These are phyloP conservation scores for Calypte anna DNA, from an alignment of 2,113 vertebrate species.

Conservation along the genomic window DNA sequence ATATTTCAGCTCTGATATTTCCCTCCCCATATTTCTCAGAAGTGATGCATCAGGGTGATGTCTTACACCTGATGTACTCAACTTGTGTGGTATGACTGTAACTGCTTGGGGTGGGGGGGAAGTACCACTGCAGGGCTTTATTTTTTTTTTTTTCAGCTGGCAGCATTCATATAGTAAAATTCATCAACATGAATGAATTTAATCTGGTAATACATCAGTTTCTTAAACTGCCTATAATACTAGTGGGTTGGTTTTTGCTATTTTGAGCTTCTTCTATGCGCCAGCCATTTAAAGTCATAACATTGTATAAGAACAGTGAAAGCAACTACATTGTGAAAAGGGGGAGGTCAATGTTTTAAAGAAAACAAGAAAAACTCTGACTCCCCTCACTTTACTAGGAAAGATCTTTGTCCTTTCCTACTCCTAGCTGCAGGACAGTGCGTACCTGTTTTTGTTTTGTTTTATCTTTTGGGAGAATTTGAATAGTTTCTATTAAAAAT, in stretches of 20 bases:
- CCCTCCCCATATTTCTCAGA: conserved; percentile 82
- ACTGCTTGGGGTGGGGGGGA: background rate
- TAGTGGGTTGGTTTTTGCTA: background rate
- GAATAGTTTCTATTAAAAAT: conserved; percentile 72
- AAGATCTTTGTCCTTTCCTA: conserved; percentile 25
- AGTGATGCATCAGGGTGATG: conserved; percentile 78
- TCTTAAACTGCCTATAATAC: background rate
- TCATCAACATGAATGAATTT: background rate
- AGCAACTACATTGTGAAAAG: background rate
- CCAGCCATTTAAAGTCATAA: background rate
- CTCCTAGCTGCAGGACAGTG: background rate
- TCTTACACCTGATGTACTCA: conserved; percentile 81
- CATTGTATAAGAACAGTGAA: background rate
- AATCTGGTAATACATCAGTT: background rate
- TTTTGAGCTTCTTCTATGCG: background rate
- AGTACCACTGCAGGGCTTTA: conserved; percentile 3
- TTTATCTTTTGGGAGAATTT: conserved; percentile 55
- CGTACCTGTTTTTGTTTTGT: conserved; percentile 60
- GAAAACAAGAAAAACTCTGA: background rate
- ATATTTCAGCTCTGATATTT: conserved; percentile 80
- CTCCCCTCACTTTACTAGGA: background rate
- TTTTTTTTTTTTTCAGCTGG: conserved; percentile 25
- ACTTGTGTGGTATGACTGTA: conserved; percentile 81
- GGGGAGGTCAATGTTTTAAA: background rate
- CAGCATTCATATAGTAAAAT: background rate